These are phyloP conservation scores for Nycticebus coucang DNA, from an alignment of 2,113 vertebrate genomes.

Conservation along the genomic window DNA sequence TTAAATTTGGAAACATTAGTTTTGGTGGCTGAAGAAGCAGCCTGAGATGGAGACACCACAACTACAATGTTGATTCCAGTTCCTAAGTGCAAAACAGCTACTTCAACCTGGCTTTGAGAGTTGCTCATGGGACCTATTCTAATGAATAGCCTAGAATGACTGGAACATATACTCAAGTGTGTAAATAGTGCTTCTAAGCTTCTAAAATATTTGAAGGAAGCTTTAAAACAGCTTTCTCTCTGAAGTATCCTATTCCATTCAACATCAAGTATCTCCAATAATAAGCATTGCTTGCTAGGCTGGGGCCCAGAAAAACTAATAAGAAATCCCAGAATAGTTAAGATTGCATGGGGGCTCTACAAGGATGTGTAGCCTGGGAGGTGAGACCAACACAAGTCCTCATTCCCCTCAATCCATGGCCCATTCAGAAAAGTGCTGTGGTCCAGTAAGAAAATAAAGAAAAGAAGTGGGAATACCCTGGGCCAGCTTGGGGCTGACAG, in stretches of 20 bases:
- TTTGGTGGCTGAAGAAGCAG: background rate
- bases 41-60: background rate
- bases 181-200: slow-evolving; percentile 50
- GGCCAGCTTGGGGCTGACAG: background rate
- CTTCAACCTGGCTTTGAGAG: background rate
- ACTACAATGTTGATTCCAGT: background rate
- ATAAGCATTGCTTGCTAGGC: background rate
- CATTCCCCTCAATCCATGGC: background rate
- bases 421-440: background rate
- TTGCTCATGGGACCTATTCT: background rate
- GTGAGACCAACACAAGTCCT: background rate
- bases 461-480: background rate
- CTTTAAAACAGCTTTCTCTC: slow-evolving; percentile 44
- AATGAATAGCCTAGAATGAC: slow-evolving; percentile 9
- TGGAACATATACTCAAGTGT: slow-evolving; percentile 7
- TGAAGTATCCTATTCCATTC: slow-evolving; percentile 34
- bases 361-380: background rate
- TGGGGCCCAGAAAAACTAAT: background rate
- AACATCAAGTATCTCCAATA: background rate
- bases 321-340: background rate
- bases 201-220: slow-evolving; percentile 46
- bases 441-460: slow-evolving; percentile 5
- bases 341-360: background rate
- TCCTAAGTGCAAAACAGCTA: slow-evolving; percentile 18
- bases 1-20: background rate